Conservation (phyloP, 1,140 invertebrate species). For the Probaryconus sp. region DNA sequence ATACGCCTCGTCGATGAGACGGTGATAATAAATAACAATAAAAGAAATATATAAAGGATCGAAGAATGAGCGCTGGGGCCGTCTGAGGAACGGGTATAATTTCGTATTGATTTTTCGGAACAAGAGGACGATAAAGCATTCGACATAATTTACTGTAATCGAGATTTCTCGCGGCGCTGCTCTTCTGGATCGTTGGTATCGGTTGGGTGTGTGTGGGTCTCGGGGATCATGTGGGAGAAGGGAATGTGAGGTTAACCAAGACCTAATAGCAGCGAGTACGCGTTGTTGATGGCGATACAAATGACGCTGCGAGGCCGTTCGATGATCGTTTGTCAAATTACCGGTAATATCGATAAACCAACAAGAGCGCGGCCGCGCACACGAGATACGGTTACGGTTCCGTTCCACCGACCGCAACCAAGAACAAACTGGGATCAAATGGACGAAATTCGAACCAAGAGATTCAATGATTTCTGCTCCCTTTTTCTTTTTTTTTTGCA, state of each 20-base stretch:
- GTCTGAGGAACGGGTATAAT: conserved; percentile 51
- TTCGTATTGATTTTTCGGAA: conserved; percentile 58
- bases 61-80: conserved; percentile 7
- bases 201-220: too few relatives aligned
- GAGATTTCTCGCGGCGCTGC: conserved; percentile 56
- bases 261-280: conserved; percentile 49
- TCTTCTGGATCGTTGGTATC: too few relatives aligned
- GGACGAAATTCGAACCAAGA: too few relatives aligned
- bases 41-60: not conserved
- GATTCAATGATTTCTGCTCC: too few relatives aligned
- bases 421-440: too few relatives aligned
- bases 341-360: conserved; percentile 75
- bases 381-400: conserved; percentile 46
- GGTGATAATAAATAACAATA: conserved; percentile 42
- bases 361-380: conserved; percentile 65
- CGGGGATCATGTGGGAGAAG: conserved; percentile 36
- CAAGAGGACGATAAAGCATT: conserved; percentile 20
- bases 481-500: too few relatives aligned
- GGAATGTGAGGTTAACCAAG: conserved; percentile 50
- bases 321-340: conserved; percentile 73
- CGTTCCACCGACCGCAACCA: too few relatives aligned
- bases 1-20: conserved; percentile 1
- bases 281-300: conserved; percentile 63
- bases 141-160: conserved; percentile 53
- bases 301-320: conserved; percentile 58